A percentile compares a stretch with the other conserved stretches of the same genome.
Evolutionary conservation across 2,888 invertebrate genomes (phyloP).

Genomic region (Balanococcus diminutus): DNA sequence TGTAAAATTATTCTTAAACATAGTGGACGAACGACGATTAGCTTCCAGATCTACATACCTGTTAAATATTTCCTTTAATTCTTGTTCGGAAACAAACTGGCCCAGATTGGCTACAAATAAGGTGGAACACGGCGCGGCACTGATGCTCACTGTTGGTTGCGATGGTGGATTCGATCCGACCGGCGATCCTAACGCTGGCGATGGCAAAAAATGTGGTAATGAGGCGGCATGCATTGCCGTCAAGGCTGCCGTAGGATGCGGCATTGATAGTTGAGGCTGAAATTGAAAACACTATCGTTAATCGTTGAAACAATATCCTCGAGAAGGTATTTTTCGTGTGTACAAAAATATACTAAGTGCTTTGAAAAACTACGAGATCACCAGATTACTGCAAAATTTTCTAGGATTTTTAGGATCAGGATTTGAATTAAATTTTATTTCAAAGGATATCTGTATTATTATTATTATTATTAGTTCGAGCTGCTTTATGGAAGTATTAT

Average conservation of each 20-base stretch:
- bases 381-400: not conserved
- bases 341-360: not conserved
- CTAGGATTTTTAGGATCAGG: not conserved
- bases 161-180: conserved; percentile 64
- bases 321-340: not conserved
- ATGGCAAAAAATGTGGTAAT: conserved; percentile 86
- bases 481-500: not conserved
- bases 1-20: conserved; percentile 3
- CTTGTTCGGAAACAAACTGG: conserved; percentile 96
- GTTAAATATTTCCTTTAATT: conserved; percentile 97
- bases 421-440: not conserved
- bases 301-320: not conserved
- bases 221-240: conserved; percentile 72
- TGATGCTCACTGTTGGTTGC: conserved; percentile 68
- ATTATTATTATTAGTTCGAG: not conserved
- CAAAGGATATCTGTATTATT: not conserved
- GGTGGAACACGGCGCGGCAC: conserved; percentile 87
- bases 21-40: not conserved
- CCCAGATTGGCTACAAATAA: conserved; percentile 98
- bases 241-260: conserved; percentile 69
- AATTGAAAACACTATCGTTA: not conserved
- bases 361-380: conserved; percentile 15
- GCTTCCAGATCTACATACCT: conserved; percentile 72
- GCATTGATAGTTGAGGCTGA: conserved; percentile 64
- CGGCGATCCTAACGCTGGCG: conserved; percentile 86